These are phyloP conservation scores for Umimayanthus kanabou DNA, from an alignment of 92 coral and sea anemone genomes.

Conservation along the genomic window DNA sequence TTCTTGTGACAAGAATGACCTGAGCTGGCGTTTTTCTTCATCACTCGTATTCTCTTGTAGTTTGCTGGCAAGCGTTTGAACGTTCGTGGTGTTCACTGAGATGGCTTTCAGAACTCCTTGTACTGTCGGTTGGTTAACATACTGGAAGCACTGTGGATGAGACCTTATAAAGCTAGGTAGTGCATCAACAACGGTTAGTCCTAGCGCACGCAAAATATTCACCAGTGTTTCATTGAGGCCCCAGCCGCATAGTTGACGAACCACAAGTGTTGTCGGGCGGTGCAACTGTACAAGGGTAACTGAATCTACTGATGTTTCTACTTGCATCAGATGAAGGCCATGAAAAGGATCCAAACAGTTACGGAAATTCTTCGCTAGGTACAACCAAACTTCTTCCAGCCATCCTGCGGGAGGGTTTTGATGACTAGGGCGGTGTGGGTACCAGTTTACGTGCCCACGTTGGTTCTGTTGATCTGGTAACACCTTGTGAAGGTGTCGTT, in stretches of 20 bases:
- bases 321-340: slow-evolving; percentile 72
- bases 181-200: slow-evolving; percentile 55
- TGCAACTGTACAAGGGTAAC: slow-evolving; percentile 53
- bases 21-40: slow-evolving; percentile 48
- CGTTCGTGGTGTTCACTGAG: background rate
- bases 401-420: slow-evolving; percentile 72
- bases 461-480: slow-evolving; percentile 61
- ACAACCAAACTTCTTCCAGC: slow-evolving; percentile 79
- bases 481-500: slow-evolving; percentile 51
- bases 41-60: slow-evolving; percentile 13
- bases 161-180: slow-evolving; percentile 42
- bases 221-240: slow-evolving; percentile 32
- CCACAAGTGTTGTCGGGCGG: slow-evolving; percentile 47
- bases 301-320: slow-evolving; percentile 27
- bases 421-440: slow-evolving; percentile 36
- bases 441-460: slow-evolving; percentile 60
- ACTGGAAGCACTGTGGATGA: slow-evolving; percentile 56
- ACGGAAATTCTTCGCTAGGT: slow-evolving; percentile 58
- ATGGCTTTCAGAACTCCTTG: slow-evolving; percentile 57
- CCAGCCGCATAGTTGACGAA: slow-evolving; percentile 39
- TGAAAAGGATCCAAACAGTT: slow-evolving; percentile 44
- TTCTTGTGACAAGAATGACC: slow-evolving; percentile 53
- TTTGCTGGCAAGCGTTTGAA: background rate
- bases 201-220: slow-evolving; percentile 42
- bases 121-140: slow-evolving; percentile 64